Evolutionary conservation across 1,140 invertebrate species (phyloP).

Genomic region (Leptopilina clavipes): DNA sequence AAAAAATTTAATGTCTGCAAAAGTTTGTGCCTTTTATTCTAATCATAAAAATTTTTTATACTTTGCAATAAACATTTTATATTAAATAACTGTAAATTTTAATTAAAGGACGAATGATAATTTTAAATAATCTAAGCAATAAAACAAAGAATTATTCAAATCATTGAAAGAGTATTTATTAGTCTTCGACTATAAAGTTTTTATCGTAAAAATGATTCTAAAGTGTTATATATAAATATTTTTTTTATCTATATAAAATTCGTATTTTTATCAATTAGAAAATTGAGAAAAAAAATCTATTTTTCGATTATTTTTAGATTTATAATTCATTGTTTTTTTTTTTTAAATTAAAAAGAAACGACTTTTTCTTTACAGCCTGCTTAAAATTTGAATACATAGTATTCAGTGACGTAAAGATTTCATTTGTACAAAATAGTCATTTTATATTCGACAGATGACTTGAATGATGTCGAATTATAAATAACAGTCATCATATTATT

Average conservation of each 20-base stretch:
- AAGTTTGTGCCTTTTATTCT: background rate
- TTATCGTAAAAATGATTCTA: too few relatives aligned
- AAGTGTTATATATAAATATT: background rate
- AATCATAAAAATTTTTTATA: background rate
- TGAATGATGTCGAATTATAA: background rate
- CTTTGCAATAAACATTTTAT: background rate
- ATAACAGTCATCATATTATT: background rate
- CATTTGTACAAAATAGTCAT: constrained; percentile 23
- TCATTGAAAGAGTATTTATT: constrained; percentile 38
- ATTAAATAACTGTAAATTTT: background rate
- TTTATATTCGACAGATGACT: constrained; percentile 2
- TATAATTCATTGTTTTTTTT: too few relatives aligned
- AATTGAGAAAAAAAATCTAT: too few relatives aligned
- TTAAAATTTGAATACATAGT: constrained; percentile 22
- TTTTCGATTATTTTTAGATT: too few relatives aligned
- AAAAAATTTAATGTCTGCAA: background rate
- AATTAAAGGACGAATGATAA: background rate
- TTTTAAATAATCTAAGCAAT: background rate
- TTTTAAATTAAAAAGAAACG: background rate
- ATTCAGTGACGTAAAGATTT: constrained; percentile 13
- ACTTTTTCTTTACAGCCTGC: background rate
- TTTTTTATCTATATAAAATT: background rate
- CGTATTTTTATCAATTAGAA: too few relatives aligned
- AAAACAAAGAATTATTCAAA: constrained; percentile 6
- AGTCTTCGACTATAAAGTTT: background rate